Evolutionary conservation across 2,797 vertebrate genomes (phyloP).

Genomic region (Perdix hodgsoniae): DNA sequence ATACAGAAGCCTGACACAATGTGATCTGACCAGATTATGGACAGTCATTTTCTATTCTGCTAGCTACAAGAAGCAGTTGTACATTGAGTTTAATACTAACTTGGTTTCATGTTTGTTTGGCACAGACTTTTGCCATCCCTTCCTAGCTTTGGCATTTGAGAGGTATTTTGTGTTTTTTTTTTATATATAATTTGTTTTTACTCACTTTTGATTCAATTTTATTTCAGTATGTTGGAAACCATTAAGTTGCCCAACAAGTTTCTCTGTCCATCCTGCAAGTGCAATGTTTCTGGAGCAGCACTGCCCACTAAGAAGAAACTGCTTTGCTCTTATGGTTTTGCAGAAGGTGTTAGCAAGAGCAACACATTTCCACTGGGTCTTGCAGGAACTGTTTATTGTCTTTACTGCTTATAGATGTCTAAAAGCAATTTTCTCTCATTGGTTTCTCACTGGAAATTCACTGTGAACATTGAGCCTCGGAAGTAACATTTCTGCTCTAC

Average conservation of each 20-base stretch:
- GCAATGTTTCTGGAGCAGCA: neutral
- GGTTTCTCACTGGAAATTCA: neutral
- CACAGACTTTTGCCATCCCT: neutral
- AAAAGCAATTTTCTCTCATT: neutral
- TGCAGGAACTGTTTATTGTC: neutral
- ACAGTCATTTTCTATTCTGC: neutral
- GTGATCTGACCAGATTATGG: neutral
- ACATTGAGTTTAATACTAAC: neutral
- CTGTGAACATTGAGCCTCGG: neutral
- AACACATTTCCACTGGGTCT: neutral
- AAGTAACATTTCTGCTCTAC: neutral
- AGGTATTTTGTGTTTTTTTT: neutral
- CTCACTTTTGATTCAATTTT: neutral
- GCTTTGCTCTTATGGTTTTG: fast-evolving
- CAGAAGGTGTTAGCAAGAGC: neutral
- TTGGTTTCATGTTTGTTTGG: neutral
- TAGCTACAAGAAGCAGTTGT: neutral
- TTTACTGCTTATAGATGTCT: neutral
- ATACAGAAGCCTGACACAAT: neutral
- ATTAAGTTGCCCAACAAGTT: neutral
- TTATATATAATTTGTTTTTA: neutral
- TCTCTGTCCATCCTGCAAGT: neutral
- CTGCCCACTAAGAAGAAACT: neutral
- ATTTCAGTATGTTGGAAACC: neutral
- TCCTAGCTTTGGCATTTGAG: neutral